phyloP scores from a whole-genome alignment of 2,888 invertebrate genomes.

The Chironomus tentans region DNA sequence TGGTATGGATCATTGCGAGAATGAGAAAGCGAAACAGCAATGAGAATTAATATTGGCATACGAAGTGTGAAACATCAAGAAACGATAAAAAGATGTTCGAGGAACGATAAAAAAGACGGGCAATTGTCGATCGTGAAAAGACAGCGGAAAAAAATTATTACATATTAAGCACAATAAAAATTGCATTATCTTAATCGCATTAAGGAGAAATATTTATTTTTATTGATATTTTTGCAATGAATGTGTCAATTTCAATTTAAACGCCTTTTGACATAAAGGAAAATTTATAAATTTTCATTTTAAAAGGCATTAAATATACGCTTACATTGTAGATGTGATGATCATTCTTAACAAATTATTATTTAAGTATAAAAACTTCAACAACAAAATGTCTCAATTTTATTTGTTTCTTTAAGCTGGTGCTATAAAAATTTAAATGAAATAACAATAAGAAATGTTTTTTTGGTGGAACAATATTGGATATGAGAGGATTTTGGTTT shows the following conservation, averaged over 20 bases:
- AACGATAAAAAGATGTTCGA: not conserved
- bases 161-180: not conserved
- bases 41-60: not conserved
- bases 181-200: slow-evolving; percentile 10
- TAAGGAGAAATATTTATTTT: not conserved
- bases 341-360: not conserved
- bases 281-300: not conserved
- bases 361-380: not conserved
- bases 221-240: not conserved
- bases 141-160: not conserved
- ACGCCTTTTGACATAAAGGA: not conserved
- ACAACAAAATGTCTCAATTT: not conserved
- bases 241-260: slow-evolving; percentile 10
- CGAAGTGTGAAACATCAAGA: not conserved
- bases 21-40: too few species aligned
- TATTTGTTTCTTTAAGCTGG: not conserved
- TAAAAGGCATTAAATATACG: not conserved
- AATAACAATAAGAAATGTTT: not conserved
- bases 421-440: not conserved
- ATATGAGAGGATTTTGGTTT: too few species aligned
- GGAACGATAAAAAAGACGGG: not conserved
- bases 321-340: not conserved
- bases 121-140: not conserved
- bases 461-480: too few species aligned
- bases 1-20: not conserved